Base-by-base conservation (phyloP, 2,797 vertebrate species). In the Protonibea diacanthus region DNA sequence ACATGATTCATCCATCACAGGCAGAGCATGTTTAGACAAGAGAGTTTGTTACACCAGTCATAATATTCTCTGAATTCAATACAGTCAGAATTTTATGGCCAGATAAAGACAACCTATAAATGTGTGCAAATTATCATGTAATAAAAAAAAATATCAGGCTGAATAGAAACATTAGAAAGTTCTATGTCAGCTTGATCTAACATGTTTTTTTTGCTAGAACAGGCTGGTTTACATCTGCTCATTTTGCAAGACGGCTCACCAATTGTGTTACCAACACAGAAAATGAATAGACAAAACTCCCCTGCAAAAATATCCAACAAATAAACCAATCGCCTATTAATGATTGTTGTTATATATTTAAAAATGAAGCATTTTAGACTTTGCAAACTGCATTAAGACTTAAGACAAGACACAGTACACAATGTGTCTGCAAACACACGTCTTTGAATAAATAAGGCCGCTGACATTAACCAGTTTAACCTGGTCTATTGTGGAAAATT, bases 21-120 rank as follows among this genome's bases (percentile, higher is more conserved):
- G 42, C 63, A 33, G 60, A 78, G 68, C 80, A n/a, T 91, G 89
- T 89, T 92, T 90, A 33, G 82, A 90, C 86, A 85, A 60, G 78
- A 79, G 61, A 65, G 70, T 85, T 83, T 85, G 83, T 75, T 72
- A 76, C 76, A 80, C 27, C 18, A 65, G 33, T 85, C 81, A 80
- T 18, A 77, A 76, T 80, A 66, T 21, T 67, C 56, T 66, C 29
- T 55, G 33, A 49, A 45, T 61, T 57, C 65, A 71, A 14, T 45
- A 17, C 57, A 55, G 74, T 44, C 12, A 21, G 51, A 38, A 52
- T 66, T 81, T 47, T 44, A 57, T 25, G 33, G 58, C 20, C 18
- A 12, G 5, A 49, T 64, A 5, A 53, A 60, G 67, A 42, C 3
- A 49, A 55, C 12, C 20, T 29, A 7, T 49, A n/a, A 51, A 38